Percentiles rank a stretch among this genome's conserved stretches.
phyloP scores from a whole-genome alignment of 30 jellyfish, hydroid and myxozoan species.

The Aurelia sp. region DNA sequence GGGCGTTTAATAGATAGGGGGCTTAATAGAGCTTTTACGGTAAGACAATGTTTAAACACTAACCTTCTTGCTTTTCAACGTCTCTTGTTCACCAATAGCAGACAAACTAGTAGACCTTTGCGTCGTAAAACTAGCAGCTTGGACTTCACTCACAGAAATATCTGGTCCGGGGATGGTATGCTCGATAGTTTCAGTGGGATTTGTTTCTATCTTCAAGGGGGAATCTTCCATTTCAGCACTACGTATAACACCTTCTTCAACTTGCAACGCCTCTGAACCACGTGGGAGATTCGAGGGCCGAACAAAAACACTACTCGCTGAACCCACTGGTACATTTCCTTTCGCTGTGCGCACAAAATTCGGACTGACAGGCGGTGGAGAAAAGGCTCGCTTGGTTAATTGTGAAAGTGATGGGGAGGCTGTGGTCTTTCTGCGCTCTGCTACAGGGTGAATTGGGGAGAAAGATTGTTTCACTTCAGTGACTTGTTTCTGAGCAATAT shows the following conservation, averaged over 20 bases:
- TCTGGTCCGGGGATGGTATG: not conserved
- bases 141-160: not conserved
- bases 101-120: not conserved
- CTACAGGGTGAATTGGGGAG: conserved; percentile 93
- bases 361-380: conserved; percentile 68
- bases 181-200: not conserved
- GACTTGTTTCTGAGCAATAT: conserved; percentile 18
- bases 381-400: conserved; percentile 68
- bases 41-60: too few relatives aligned
- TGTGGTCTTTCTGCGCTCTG: conserved; percentile 16
- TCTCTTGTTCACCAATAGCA: conserved; percentile 11
- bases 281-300: conserved; percentile 70
- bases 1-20: too few relatives aligned
- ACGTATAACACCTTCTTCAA: conserved; percentile 6
- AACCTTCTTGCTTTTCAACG: not conserved
- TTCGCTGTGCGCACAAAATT: conserved; percentile 22
- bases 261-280: conserved; percentile 1
- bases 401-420: conserved; percentile 72
- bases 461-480: conserved; percentile 64
- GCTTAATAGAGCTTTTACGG: too few relatives aligned
- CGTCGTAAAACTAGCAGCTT: not conserved
- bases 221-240: not conserved
- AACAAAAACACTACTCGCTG: conserved; percentile 82
- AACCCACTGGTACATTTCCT: conserved; percentile 77
- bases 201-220: not conserved